Conservation (phyloP, 2,888 invertebrate genomes). For the Malachius bipustulatus region DNA sequence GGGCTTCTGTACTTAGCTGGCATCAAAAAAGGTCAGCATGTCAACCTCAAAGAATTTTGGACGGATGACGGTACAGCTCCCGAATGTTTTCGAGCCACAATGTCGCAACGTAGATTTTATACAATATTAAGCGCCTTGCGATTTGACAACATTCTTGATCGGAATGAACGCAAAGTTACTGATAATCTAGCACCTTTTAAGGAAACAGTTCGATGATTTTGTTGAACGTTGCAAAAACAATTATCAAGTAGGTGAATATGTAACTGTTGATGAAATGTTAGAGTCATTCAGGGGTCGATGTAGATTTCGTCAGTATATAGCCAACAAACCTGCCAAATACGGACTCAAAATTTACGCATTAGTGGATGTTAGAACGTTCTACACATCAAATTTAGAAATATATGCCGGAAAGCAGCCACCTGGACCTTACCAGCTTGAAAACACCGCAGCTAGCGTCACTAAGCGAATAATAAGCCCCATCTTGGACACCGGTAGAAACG, state of each 20-base stretch:
- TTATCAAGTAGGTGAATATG: slow-evolving; percentile 20
- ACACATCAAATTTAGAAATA: slow-evolving; percentile 18
- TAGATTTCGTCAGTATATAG: too few species aligned
- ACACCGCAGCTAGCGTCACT: slow-evolving; percentile 10
- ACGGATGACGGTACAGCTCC: slow-evolving; percentile 15
- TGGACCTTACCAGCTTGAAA: slow-evolving; percentile 12
- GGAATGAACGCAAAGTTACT: slow-evolving; percentile 13
- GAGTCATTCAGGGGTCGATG: slow-evolving; percentile 23
- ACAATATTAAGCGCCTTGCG: slow-evolving; percentile 17
- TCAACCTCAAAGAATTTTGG: slow-evolving; percentile 21
- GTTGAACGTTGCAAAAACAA: slow-evolving; percentile 21
- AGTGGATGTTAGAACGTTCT: slow-evolving; percentile 17
- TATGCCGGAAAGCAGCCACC: slow-evolving; percentile 18
- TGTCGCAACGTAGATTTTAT: slow-evolving; percentile 20
- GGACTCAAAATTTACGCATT: slow-evolving; percentile 20
- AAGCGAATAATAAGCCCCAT: slow-evolving; percentile 12
- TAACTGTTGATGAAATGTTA: slow-evolving; percentile 23
- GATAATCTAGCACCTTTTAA: slow-evolving; percentile 21
- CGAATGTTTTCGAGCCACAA: slow-evolving; percentile 19
- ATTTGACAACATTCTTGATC: slow-evolving; percentile 18
- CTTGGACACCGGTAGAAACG: slow-evolving; percentile 12
- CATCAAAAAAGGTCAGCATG: slow-evolving; percentile 18
- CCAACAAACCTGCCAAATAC: slow-evolving; percentile 22
- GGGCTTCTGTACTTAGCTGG: slow-evolving; percentile 24
- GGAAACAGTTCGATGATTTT: slow-evolving; percentile 23